These are phyloP conservation scores for Belonocnema kinseyi DNA, from an alignment of 1,140 invertebrate species.

Conservation along the genomic window DNA sequence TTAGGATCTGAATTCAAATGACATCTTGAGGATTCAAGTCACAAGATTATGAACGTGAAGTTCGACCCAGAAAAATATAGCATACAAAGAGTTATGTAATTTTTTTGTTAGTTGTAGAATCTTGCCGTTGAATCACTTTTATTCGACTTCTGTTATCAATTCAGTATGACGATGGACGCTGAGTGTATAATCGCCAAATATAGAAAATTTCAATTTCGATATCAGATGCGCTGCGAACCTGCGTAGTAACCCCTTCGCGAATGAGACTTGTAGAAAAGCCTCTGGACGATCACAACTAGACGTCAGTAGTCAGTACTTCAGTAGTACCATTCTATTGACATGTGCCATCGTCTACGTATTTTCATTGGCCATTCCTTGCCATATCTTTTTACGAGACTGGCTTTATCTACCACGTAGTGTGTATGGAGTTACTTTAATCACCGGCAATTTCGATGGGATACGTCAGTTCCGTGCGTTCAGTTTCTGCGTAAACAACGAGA, in stretches of 20 bases:
- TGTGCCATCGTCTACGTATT: conserved; percentile 33
- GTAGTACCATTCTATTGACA: conserved; percentile 46
- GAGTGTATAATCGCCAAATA: neutral
- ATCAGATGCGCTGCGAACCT: conserved; percentile 55
- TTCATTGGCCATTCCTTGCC: conserved; percentile 10
- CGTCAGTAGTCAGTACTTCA: conserved; percentile 47
- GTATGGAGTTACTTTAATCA: neutral
- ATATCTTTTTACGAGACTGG: conserved; percentile 5
- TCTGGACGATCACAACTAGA: conserved; percentile 44
- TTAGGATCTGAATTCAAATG: too few relatives aligned
- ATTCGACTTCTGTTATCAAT: conserved; percentile 5
- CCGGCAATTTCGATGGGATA: neutral
- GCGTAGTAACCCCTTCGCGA: conserved; percentile 52
- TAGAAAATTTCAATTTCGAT: conserved; percentile 41
- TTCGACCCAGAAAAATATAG: neutral
- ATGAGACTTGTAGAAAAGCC: conserved; percentile 53
- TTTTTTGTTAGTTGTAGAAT: neutral
- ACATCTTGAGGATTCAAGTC: too few relatives aligned
- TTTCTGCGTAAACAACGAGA: neutral
- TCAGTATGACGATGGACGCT: neutral
- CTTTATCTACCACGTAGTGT: conserved; percentile 3
- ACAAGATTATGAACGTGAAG: too few relatives aligned
- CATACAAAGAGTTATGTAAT: neutral
- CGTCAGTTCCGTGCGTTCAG: neutral
- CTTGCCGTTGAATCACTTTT: neutral